Conservation (phyloP, 2,113 vertebrate species). For the Calidris pygmaea region DNA sequence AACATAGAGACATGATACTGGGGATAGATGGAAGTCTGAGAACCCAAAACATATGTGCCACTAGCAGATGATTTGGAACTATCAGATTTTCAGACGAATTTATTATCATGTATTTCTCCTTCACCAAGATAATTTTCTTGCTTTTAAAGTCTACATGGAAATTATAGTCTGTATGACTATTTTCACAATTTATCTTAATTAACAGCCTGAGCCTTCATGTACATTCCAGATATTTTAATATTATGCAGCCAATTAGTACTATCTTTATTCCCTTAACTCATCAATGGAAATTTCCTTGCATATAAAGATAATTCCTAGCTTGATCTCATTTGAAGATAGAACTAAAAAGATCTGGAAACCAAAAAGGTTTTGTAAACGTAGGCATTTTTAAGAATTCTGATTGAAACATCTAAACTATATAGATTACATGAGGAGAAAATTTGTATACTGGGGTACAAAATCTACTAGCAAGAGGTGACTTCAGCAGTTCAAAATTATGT, state of each 20-base stretch:
- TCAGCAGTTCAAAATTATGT: not conserved
- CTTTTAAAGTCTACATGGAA: conserved; percentile 29
- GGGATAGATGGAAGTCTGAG: not conserved
- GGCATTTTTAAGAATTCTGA: not conserved
- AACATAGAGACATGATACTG: not conserved
- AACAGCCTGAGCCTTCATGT: not conserved
- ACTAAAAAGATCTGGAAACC: not conserved
- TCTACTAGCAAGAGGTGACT: not conserved
- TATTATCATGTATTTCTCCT: not conserved
- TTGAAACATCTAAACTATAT: not conserved
- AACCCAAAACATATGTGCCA: not conserved
- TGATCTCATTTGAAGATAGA: not conserved
- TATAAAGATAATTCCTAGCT: conserved; percentile 6
- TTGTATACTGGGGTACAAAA: not conserved
- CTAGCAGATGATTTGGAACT: not conserved
- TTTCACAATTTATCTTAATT: conserved; percentile 56
- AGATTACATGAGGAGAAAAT: not conserved
- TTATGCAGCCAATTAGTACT: conserved; percentile 22
- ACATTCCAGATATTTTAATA: not conserved
- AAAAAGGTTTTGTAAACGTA: not conserved
- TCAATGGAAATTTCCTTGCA: conserved; percentile 28
- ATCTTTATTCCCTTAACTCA: conserved; percentile 38
- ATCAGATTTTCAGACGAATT: not conserved
- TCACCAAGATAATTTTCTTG: not conserved
- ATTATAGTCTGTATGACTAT: conserved; percentile 6